Base-by-base conservation (phyloP, 2,113 vertebrate species). In the Ceyx cyanopectus region DNA sequence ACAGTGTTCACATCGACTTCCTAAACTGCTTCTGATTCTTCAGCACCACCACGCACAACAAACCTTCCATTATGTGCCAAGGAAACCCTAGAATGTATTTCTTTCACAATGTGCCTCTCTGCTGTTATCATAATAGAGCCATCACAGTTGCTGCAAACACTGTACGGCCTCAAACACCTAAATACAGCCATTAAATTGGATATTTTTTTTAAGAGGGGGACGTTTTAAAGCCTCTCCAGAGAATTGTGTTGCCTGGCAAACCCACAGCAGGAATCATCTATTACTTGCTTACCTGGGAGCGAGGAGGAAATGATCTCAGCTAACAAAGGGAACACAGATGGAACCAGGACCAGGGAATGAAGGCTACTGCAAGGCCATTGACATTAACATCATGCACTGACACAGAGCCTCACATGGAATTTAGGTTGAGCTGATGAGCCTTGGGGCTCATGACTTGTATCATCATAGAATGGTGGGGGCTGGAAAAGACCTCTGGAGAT, bases 21-120 rank as follows among this genome's bases (percentile, higher is more conserved):
- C 96, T 97, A 97, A 97, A 96, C 96, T 95, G 96, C 92, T 97
- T 97, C 97, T 97, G 97, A 97, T 98, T 97, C 95, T 96, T 97
- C 92, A 95, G 93, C 79, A 97, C 89, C 95, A 97, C 95, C 93
- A 96, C 6, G 5, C 93, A 87, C 92, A 97, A 96, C 57, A 78
- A 96, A 94, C 92, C 95, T 95, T 96, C 95, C 85, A 90, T 98
- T 97, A 96, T 87, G 90, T 97, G 97, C 97, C 95, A 91, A 95
- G 79, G 79, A 96, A 97, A 97, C 95, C 93, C 92, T 94, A 94
- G 97, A 97, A 97, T 88, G 77, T 15, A 46, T 46, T 46, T 46
- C 16, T 46, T 46, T 46, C 45, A 46, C 45, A 19, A 46, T 87
- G 92, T 76, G 94, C 85, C 92, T 96, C 96, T 96, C 94, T 91